Evolutionary conservation across 2,113 vertebrate genomes (phyloP).

Genomic region (Epinephelus moara): DNA sequence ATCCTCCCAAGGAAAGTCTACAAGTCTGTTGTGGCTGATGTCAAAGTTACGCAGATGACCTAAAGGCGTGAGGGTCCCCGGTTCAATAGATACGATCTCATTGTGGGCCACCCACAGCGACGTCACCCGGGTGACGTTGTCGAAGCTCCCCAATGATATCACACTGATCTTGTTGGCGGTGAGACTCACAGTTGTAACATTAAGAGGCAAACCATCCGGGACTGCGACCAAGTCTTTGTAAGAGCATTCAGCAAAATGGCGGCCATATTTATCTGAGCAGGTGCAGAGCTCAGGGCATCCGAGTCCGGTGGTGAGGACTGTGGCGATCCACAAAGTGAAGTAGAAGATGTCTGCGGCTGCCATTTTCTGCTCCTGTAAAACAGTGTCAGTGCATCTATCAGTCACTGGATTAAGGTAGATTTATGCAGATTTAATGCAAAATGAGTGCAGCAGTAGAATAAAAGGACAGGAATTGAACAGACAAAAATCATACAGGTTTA

Average conservation of each 20-base stretch:
- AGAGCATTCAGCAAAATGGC: constrained; percentile 92
- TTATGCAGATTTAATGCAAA: not conserved
- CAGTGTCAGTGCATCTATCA: constrained; percentile 11
- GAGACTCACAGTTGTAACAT: constrained; percentile 91
- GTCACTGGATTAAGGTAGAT: not conserved
- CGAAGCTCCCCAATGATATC: constrained; percentile 85
- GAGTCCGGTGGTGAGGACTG: constrained; percentile 68
- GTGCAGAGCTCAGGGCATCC: constrained; percentile 90
- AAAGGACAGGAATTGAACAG: not conserved
- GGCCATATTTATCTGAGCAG: constrained; percentile 89
- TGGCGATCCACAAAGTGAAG: constrained; percentile 73
- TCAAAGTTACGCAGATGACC: constrained; percentile 93
- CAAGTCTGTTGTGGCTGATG: constrained; percentile 93
- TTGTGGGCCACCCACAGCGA: constrained; percentile 96
- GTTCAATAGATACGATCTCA: constrained; percentile 87
- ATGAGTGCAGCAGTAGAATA: not conserved
- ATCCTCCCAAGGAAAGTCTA: constrained; percentile 94
- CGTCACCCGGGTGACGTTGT: constrained; percentile 87
- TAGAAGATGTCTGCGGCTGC: constrained; percentile 72
- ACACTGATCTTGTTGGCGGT: constrained; percentile 91
- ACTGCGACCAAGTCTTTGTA: constrained; percentile 90
- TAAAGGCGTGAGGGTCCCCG: constrained; percentile 85
- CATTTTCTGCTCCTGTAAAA: constrained; percentile 81
- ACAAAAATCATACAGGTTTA: not conserved
- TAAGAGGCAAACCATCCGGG: constrained; percentile 89